A percentile compares a stretch with the other conserved stretches of the same genome.
phyloP scores from a whole-genome alignment of 2,888 invertebrate species.

The Pterobdella sp. region DNA sequence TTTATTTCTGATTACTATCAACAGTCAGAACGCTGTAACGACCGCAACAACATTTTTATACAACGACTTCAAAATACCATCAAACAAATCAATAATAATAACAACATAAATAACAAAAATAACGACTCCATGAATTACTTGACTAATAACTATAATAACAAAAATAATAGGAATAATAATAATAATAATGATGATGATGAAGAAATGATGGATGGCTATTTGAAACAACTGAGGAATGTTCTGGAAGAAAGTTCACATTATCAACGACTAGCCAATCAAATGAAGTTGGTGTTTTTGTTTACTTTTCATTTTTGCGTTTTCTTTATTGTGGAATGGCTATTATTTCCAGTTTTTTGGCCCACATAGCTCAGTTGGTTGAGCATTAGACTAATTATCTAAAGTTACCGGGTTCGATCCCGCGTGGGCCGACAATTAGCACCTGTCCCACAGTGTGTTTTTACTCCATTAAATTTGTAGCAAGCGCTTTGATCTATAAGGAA shows the following conservation, averaged over 20 bases:
- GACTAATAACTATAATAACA: neutral
- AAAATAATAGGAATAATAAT: neutral
- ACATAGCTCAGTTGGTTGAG: too few relatives aligned
- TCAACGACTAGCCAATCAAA: neutral
- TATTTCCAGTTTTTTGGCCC: too few relatives aligned
- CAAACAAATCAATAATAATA: neutral
- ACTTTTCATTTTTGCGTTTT: too few relatives aligned
- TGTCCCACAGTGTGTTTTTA: too few relatives aligned
- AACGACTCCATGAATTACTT: neutral
- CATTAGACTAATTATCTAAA: too few relatives aligned
- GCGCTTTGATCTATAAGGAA: too few relatives aligned
- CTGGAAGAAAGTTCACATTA: neutral
- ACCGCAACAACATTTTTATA: neutral
- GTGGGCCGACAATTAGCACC: too few relatives aligned
- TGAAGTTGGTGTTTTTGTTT: too few relatives aligned
- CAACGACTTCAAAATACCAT: neutral
- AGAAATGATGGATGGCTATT: neutral
- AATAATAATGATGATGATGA: neutral
- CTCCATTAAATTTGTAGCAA: too few relatives aligned
- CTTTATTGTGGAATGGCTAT: too few relatives aligned
- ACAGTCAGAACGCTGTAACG: slow-evolving; percentile 4
- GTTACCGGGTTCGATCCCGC: too few relatives aligned
- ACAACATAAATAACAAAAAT: neutral
- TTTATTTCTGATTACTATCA: neutral
- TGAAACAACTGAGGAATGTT: neutral